Evolutionary conservation across 2,113 vertebrate genomes (phyloP).

Genomic region (Equus quagga): DNA sequence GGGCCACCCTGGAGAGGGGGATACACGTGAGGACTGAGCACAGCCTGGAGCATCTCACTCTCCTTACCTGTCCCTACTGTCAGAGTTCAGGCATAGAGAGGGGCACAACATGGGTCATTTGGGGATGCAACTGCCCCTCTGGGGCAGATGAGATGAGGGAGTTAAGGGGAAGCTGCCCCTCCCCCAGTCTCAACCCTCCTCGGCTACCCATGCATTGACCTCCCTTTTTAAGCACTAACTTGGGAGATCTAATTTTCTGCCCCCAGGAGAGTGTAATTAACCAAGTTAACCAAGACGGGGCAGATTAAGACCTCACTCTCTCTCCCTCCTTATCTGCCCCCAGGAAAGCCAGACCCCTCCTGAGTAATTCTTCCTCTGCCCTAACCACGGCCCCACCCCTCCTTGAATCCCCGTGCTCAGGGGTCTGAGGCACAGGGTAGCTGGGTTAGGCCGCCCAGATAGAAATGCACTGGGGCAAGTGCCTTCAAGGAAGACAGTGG

Average conservation of each 20-base stretch:
- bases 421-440: background rate
- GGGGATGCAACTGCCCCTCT: background rate
- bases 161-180: background rate
- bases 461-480: background rate
- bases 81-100: background rate
- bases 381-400: background rate
- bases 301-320: background rate
- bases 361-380: background rate
- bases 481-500: background rate
- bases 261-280: conserved; percentile 29
- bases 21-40: background rate
- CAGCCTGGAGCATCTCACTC: background rate
- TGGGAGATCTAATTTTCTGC: conserved; percentile 29
- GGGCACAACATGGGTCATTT: background rate
- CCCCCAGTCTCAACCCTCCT: background rate
- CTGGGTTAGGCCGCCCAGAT: background rate
- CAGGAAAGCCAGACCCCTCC: conserved; percentile 30
- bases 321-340: background rate
- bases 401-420: background rate
- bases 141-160: background rate
- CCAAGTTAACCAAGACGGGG: conserved; percentile 9
- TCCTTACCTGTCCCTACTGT: background rate
- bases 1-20: background rate
- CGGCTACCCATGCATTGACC: background rate
- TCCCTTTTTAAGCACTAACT: conserved; percentile 19